phyloP scores from a whole-genome alignment of 2,797 vertebrate genomes.

The Falco peregrinus region DNA sequence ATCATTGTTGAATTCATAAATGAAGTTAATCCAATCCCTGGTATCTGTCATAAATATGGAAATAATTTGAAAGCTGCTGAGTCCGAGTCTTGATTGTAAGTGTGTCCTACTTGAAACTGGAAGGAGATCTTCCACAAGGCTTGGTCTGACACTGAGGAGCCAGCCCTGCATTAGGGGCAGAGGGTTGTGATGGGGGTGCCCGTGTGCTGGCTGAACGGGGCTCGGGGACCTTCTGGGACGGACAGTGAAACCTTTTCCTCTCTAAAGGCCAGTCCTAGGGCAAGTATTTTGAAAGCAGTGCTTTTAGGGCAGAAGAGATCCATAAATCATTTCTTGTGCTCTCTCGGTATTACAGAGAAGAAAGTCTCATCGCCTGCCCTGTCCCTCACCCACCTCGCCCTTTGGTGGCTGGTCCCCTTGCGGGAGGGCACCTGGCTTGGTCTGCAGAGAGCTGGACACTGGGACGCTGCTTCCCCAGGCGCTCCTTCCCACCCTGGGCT shows the following conservation, averaged over 20 bases:
- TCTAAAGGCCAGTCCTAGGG: not conserved
- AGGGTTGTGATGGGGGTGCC: not conserved
- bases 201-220: accelerated
- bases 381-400: not conserved
- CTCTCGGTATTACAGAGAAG: not conserved
- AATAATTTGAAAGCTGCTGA: not conserved
- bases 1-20: conserved; percentile 45
- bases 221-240: not conserved
- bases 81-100: not conserved
- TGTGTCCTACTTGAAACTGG: not conserved
- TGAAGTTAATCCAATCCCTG: conserved; percentile 47
- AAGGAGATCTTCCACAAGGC: not conserved
- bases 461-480: not conserved
- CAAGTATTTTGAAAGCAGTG: not conserved
- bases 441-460: not conserved
- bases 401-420: not conserved
- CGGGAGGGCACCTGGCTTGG: not conserved
- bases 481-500: not conserved
- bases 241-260: not conserved
- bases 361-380: not conserved
- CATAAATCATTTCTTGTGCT: not conserved
- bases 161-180: accelerated
- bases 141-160: not conserved
- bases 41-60: conserved; percentile 23
- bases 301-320: not conserved